phyloP scores from a whole-genome alignment of 2,888 invertebrate genomes.

The Archips xylosteana region DNA sequence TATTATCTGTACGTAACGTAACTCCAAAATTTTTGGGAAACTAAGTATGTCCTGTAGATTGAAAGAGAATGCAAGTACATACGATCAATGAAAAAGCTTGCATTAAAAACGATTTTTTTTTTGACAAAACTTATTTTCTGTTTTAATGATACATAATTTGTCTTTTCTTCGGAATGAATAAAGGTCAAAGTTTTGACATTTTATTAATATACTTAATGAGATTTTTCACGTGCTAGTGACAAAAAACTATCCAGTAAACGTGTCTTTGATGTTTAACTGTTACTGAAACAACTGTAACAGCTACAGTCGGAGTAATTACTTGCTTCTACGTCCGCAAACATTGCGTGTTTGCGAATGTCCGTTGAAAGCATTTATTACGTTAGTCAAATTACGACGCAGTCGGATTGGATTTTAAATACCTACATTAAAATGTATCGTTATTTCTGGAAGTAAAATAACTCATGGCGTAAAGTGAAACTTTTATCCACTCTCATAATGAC shows the following conservation, averaged over 20 bases:
- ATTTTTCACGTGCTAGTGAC: not conserved
- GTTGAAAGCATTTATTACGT: conserved; percentile 3
- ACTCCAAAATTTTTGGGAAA: no score
- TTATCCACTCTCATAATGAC: no score
- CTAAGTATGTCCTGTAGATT: no score
- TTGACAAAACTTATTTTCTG: no score
- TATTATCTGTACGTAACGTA: no score
- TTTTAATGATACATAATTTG: no score
- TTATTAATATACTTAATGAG: not conserved
- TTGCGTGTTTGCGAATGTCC: not conserved
- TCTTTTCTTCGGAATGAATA: not conserved
- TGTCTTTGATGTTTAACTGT: conserved; percentile 5
- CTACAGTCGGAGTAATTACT: conserved; percentile 2
- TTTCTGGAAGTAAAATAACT: no score
- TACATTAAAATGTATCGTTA: not conserved
- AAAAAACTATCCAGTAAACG: not conserved
- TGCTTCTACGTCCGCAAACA: not conserved
- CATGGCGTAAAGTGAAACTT: no score
- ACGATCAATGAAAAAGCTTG: no score
- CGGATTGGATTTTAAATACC: not conserved
- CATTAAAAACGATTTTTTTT: no score
- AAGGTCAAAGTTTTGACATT: no score
- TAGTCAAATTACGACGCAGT: not conserved
- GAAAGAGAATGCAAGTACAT: no score
- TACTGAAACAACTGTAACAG: not conserved